Conservation (phyloP, 2,888 invertebrate genomes). For the Agrotis segetum region DNA sequence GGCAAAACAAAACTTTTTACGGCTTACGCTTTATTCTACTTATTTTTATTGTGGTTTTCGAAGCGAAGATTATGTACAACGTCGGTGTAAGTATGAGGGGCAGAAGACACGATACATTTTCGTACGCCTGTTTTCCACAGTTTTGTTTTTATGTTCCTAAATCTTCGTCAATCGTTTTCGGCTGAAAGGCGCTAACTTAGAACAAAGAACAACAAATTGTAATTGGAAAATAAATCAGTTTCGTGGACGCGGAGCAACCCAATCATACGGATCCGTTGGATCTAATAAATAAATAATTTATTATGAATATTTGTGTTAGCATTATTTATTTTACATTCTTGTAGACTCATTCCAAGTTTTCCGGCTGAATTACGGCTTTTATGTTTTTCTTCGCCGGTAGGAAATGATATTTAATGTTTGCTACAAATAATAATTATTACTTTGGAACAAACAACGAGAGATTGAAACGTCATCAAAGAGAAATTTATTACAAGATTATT, state of each 20-base stretch:
- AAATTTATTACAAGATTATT: slow-evolving; percentile 44
- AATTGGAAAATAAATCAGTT: slow-evolving; percentile 70
- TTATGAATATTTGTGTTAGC: slow-evolving; percentile 19
- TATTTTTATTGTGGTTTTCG: slow-evolving; percentile 56
- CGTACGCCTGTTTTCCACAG: slow-evolving; percentile 38
- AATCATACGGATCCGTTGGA: slow-evolving; percentile 57
- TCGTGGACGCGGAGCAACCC: slow-evolving; percentile 57
- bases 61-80: slow-evolving; percentile 18
- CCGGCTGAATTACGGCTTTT: background rate
- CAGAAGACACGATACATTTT: slow-evolving; percentile 19
- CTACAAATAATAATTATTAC: slow-evolving; percentile 34
- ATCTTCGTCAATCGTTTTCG: slow-evolving; percentile 41
- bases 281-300: slow-evolving; percentile 39
- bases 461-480: slow-evolving; percentile 18
- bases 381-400: background rate
- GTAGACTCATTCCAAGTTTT: background rate
- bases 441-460: slow-evolving; percentile 12
- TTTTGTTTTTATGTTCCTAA: slow-evolving; percentile 41
- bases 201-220: slow-evolving; percentile 58
- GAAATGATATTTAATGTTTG: slow-evolving; percentile 8
- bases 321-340: slow-evolving; percentile 22
- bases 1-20: slow-evolving; percentile 56
- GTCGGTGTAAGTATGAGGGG: slow-evolving; percentile 11
- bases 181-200: slow-evolving; percentile 51
- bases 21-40: slow-evolving; percentile 34